Base-by-base conservation (phyloP, 2,113 vertebrate genomes). In the Pogonocichla stellata region DNA sequence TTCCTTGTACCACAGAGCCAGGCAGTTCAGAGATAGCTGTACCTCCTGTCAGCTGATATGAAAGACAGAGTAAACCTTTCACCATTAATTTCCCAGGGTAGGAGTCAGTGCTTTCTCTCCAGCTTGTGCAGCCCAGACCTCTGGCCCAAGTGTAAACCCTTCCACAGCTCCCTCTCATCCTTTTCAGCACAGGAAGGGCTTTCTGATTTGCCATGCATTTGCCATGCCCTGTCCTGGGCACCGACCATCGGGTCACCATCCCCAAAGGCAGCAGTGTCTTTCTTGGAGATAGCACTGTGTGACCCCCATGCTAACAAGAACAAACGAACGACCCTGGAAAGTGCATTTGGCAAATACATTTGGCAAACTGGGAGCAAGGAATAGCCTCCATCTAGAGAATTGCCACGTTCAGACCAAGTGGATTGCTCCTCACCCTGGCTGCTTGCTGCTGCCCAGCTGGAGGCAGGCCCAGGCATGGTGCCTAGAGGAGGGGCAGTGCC, bases 381-480 rank as follows among this genome's bases (percentile, higher is more conserved):
- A 25, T 6, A 70, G 2, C 50, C 40, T 54, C 1, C 1, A 2
- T 33, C 57, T n/a, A 43, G 48, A 14, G n/a, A 81, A 3, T 14
- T 22, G 20, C 34, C 24, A 5, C 1, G 0, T 19, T 40, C 8
- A 18, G 45, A 28, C 7, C 0, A 1, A 7, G 19, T 6, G 47
- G 8, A 6, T 8, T 53, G 29, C 26, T 43, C 6, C 56, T 80
- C 62, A 80, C 10, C 40, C 34, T 40, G 25, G 9, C 34, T n/a
- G 18, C 29, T 91, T 47, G 50, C 72, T 48, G 54, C 67, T 56
- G 29, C 31, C 43, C 33, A 20, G 33, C 14, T 24, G 45, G 50
- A 80, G 29, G 11, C 3, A 4, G 67, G n/a, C 50, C 13, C 2
- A 2, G 20, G 20, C 23, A 12, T 0, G 0, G 3, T 20, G 38